Base-by-base conservation (phyloP, 2,113 vertebrate genomes). In the Phainopepla nitens region DNA sequence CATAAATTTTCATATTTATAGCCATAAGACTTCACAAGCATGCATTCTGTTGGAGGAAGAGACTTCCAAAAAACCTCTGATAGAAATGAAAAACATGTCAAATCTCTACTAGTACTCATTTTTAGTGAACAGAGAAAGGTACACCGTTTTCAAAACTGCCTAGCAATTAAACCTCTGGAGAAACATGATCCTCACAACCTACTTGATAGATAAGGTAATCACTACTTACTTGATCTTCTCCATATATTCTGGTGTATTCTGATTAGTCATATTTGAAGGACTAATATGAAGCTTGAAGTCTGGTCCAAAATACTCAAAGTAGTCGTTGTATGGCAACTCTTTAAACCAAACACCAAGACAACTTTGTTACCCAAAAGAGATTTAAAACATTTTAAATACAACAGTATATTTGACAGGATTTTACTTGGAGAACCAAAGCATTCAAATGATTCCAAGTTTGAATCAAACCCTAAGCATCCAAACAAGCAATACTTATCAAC, bases 261-360 rank as follows among this genome's bases (percentile, higher is more conserved):
- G 98, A 86, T 98, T 98, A 90, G 98, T 98, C 98, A 98, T 98
- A 93, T 98, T 98, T 15, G 98, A 98, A 95, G 98, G 98, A 96
- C 98, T 98, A 96, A 98, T 98, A 90, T 98, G 98, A 75, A 98
- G 96, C 71, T 98, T 98, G 96, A 98, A 98, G 92, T 98, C 98
- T 57, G 98, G 98, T 96, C 98, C 98, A 31, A 98, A 98, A 98
- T 98, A 98, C 70, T 98, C 98, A 77, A 98, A 98, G 89, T 98
- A 98, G 95, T 98, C 98, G 93, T 98, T 98, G 93, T 98, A 98
- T 44, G 98, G 98, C 92, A 98, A 96, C 84, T 98, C 98, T 98
- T 53, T 62, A 86, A 94, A 96, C 47, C 83, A 93, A 82, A 95
- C 58, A 93, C 18, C 29, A 71, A 42, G 21, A 82, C 8, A 86